Evolutionary conservation across 2,113 vertebrate genomes (phyloP), one percentile per base, ranked within the genome.

Genomic region (Centropristis striata): DNA sequence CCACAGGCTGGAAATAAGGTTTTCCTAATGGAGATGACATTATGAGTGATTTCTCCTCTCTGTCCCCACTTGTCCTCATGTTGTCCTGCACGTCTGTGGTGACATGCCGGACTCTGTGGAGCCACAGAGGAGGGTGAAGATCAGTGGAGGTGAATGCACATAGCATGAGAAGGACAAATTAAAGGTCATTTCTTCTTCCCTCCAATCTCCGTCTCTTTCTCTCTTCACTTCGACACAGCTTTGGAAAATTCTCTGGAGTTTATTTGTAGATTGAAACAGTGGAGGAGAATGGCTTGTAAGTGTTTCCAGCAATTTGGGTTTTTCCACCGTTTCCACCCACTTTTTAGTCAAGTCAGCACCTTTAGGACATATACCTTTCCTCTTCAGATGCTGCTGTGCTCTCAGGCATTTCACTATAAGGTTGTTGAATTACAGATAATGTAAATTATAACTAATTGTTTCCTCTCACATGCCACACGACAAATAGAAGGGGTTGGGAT

Each of bases 221-320:
- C 70, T 54, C 51, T 84, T 86, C 76, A 78, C 68, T 80, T 85
- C 76, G 60, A 39, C 85, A 68, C 79, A 85, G 92, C 90, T 92
- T 93, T 93, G 92, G 93, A 93, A 94, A 93, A 89, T 87, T 84
- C 88, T 88, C 90, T 92, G 91, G 79, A 87, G 88, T 93, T 93
- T 93, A 90, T 92, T 93, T 94, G 90, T 86, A 88, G 90, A 92
- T 86, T 83, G 81, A 92, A 88, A 84, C 85, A 82, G 83, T 74
- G 85, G 78, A 91, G 85, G 86, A 92, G 84, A 90, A 86, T 55
- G 75, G 78, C 77, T 79, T 90, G 53, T 90, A 90, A 92, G 90
- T 94, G 88, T 93, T 94, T 94, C 93, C 92, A 94, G 88, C 83
- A 87, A 86, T 80, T 83, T 78, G 73, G 70, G 80, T 86, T 90